phyloP scores from a whole-genome alignment of 2,888 invertebrate genomes.

The Gryllus longicercus region DNA sequence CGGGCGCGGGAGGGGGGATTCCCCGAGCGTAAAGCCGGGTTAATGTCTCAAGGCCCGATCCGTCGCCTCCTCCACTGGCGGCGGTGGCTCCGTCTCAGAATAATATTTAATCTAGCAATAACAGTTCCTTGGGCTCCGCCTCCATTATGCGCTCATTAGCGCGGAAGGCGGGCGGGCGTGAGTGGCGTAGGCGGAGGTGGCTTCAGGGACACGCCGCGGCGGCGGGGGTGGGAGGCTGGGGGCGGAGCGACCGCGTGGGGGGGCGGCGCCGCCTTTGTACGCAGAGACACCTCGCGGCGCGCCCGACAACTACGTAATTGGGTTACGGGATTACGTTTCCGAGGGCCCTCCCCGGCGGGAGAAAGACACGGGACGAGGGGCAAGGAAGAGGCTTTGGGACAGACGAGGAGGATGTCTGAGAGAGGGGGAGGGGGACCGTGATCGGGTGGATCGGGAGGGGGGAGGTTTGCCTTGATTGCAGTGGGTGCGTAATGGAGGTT shows the following conservation, averaged over 20 bases:
- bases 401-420: no score
- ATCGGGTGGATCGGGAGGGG: no score
- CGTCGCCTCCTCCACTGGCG: neutral
- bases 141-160: constrained; percentile 17
- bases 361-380: no score
- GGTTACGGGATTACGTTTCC: neutral
- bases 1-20: neutral
- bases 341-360: neutral
- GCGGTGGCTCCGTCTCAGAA: neutral
- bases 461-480: no score
- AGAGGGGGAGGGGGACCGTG: no score
- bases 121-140: constrained; percentile 5
- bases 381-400: no score
- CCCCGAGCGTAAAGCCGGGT: neutral
- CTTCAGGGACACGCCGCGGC: neutral
- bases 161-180: neutral
- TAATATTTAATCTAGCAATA: constrained; percentile 10
- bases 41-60: neutral
- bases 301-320: constrained; percentile 7
- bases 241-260: neutral
- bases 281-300: neutral
- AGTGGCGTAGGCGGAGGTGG: neutral
- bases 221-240: neutral
- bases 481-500: no score
- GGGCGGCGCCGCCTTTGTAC: constrained; percentile 17